phyloP scores from a whole-genome alignment of 2,113 vertebrate species.

The Aegithalos caudatus region DNA sequence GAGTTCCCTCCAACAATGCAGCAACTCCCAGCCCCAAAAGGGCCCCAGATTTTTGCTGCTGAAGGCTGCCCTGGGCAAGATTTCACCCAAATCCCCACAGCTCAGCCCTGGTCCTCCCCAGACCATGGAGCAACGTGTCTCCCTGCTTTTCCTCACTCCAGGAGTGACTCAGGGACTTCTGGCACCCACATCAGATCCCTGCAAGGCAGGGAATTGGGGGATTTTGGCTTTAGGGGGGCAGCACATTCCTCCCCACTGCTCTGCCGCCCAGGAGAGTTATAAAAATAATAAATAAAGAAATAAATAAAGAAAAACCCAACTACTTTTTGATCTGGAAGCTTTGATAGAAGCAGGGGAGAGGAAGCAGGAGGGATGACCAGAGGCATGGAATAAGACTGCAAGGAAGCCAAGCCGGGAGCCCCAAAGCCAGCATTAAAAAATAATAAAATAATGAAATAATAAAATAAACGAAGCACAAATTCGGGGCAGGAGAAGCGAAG shows the following conservation, averaged over 20 bases:
- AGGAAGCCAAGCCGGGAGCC: background rate
- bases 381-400: background rate
- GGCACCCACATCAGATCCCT: background rate
- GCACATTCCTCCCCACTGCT: background rate
- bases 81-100: background rate
- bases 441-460: background rate
- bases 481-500: background rate
- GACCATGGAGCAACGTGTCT: rapidly evolving
- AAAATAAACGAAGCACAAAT: background rate
- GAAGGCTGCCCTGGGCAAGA: rapidly evolving
- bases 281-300: background rate
- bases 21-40: background rate
- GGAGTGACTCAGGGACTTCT: background rate
- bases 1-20: background rate
- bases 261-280: background rate
- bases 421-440: background rate
- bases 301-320: background rate
- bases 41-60: background rate
- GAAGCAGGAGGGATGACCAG: background rate
- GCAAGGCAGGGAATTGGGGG: too few relatives aligned
- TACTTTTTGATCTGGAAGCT: background rate
- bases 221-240: background rate
- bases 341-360: background rate
- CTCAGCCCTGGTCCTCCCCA: background rate
- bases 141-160: background rate